phyloP scores from a whole-genome alignment of 2,113 vertebrate genomes.

The Lichenostomus cassidix region DNA sequence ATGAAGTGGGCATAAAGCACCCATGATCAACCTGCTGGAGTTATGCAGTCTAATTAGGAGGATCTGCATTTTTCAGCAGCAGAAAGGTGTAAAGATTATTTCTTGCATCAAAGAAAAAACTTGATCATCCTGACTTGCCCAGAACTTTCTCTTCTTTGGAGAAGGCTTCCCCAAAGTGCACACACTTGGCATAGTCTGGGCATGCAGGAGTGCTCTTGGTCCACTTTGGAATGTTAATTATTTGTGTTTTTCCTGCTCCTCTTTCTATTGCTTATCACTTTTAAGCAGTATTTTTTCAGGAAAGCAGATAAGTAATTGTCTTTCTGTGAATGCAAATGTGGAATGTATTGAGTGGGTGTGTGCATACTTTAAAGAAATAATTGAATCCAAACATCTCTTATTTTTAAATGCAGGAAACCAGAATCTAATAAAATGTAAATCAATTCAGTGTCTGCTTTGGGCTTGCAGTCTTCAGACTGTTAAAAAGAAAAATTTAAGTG shows the following conservation, averaged over 20 bases:
- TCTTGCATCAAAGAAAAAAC: neutral
- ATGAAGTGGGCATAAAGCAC: neutral
- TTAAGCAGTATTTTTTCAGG: neutral
- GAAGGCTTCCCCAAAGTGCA: neutral
- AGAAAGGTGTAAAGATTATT: neutral
- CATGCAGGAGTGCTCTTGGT: neutral
- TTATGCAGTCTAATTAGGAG: neutral
- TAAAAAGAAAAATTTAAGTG: neutral
- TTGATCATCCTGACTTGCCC: neutral
- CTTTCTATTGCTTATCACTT: neutral
- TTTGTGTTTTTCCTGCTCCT: neutral
- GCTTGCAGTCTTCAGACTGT: neutral
- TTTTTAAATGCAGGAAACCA: slow-evolving; percentile 46
- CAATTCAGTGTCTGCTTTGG: slow-evolving; percentile 38
- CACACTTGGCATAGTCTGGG: neutral
- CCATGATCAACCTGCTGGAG: neutral
- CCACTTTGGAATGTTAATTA: neutral
- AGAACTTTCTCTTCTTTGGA: neutral
- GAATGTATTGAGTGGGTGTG: slow-evolving; percentile 5
- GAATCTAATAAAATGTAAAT: slow-evolving; percentile 52
- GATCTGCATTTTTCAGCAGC: neutral
- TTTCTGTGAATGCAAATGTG: slow-evolving; percentile 32
- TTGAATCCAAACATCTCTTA: slow-evolving; percentile 41
- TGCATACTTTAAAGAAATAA: slow-evolving; percentile 37
- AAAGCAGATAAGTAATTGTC: neutral